Conservation (phyloP, 2,888 invertebrate species). For the Lamellibrachia satsuma region DNA sequence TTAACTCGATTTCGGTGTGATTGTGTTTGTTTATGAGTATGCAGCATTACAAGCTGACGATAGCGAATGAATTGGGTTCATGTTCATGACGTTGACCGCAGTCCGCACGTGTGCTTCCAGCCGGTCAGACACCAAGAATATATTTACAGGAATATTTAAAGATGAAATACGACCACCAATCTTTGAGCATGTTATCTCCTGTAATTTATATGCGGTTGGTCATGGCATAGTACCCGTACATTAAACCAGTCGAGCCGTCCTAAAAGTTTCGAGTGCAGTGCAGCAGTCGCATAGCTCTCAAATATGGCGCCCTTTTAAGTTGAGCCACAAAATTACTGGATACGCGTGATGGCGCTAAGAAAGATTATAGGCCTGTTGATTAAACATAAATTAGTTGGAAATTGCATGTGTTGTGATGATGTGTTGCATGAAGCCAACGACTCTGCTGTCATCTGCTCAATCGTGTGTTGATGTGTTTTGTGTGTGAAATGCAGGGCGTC, state of each 20-base stretch:
- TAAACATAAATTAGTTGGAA: background rate
- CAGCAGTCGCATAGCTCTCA: constrained; percentile 13
- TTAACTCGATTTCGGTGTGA: background rate
- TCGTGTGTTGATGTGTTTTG: constrained; percentile 17
- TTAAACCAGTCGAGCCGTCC: background rate
- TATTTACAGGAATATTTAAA: background rate
- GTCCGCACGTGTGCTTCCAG: constrained; percentile 6
- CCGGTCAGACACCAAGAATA: background rate
- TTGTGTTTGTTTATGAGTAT: constrained; percentile 21
- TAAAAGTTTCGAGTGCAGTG: background rate
- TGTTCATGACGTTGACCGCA: constrained; percentile 6
- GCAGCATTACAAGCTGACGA: background rate
- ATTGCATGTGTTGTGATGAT: background rate
- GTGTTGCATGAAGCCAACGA: background rate
- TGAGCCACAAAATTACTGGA: background rate
- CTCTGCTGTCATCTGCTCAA: constrained; percentile 17
- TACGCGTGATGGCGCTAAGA: background rate
- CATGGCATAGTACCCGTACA: background rate
- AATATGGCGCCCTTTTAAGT: constrained; percentile 26
- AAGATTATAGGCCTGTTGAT: background rate
- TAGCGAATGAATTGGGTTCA: background rate
- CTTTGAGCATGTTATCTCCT: background rate
- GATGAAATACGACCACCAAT: background rate
- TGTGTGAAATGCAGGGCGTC: background rate
- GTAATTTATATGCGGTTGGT: background rate